Base-by-base conservation (phyloP, 2,888 invertebrate species). In the Zygaena filipendulae region DNA sequence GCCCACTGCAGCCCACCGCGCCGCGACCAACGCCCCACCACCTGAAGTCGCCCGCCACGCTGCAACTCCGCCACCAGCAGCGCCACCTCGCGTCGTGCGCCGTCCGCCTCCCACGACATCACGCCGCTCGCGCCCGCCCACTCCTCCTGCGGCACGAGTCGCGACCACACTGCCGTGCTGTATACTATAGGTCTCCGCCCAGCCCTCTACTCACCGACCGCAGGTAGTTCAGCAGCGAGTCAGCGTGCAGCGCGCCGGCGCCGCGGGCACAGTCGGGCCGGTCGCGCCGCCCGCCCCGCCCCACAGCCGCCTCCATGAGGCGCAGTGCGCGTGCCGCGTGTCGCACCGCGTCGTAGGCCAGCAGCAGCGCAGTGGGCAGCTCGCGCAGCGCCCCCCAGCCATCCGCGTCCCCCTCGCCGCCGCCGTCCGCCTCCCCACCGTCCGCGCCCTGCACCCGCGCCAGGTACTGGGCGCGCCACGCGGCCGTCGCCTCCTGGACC, bases 181-280 rank as follows among this genome's bases (percentile, higher is more conserved):
- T 23, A 29, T 26, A 7, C 41, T 31, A 24, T 35, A 30, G n/a
- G 35, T 27, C 9, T 25, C 31, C 3, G 10, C 16, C 11, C 34
- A 42, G 30, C 20, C 32, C 47, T 36, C 7, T 43, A 38, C 51
- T 43, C 18, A 54, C 67, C 37, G 72, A 70, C 33, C 72, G 67
- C 27, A 75, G 36, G 37, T 67, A 72, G 51, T 75, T 75, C 24
- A 75, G 61, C 36, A 75, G 48, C 4, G 75, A 67, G 47, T 70
- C 71, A 2, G 74, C 72, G 42, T 75, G 71, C 48, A 70, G 64
- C 30, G 66, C 61, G 19, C 59, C 63, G 14, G 37, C 36, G 25
- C 69, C 70, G 18, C 11, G 10, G 3, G 25, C 39, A 47, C 72
- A 71, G 41, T 50, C 47, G 23, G 56, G n/a, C n/a, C 60, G 30